Conservation (phyloP, 2,113 vertebrate genomes). For the Procapra przewalskii region DNA sequence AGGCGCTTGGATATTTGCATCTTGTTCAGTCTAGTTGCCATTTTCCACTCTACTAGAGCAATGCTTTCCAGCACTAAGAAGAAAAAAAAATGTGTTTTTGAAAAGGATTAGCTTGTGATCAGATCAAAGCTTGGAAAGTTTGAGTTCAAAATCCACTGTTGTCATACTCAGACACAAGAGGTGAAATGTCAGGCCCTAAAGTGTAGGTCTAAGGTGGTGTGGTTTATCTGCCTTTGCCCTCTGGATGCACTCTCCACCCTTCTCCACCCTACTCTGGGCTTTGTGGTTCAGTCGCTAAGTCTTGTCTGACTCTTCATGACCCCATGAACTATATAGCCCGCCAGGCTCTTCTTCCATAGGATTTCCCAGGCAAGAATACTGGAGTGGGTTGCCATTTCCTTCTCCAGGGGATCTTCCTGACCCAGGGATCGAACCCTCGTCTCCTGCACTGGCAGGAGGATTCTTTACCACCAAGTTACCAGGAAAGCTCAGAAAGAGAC, state of each 20-base stretch:
- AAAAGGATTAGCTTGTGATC: not conserved
- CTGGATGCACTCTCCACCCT: not conserved
- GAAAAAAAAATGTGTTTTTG: not conserved
- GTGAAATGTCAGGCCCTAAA: not conserved
- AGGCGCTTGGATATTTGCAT: not conserved
- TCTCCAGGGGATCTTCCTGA: not conserved
- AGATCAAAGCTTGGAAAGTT: not conserved
- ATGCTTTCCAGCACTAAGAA: not conserved
- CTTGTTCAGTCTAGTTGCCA: not conserved
- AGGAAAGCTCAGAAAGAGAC: not conserved
- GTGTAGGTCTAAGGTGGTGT: fast-evolving
- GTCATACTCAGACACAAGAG: not conserved
- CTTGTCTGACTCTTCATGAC: not conserved
- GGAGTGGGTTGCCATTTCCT: not conserved
- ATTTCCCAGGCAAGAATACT: not conserved
- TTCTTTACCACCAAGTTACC: not conserved
- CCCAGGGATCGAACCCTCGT: not conserved
- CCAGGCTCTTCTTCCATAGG: not conserved
- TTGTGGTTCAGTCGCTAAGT: not conserved
- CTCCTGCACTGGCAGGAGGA: not conserved
- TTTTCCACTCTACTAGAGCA: not conserved
- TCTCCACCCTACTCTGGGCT: not conserved
- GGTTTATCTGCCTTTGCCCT: not conserved
- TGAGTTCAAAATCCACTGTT: not conserved
- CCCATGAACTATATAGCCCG: not conserved